Base-by-base conservation (phyloP, 2,113 vertebrate genomes). In the Noturus placidus region DNA sequence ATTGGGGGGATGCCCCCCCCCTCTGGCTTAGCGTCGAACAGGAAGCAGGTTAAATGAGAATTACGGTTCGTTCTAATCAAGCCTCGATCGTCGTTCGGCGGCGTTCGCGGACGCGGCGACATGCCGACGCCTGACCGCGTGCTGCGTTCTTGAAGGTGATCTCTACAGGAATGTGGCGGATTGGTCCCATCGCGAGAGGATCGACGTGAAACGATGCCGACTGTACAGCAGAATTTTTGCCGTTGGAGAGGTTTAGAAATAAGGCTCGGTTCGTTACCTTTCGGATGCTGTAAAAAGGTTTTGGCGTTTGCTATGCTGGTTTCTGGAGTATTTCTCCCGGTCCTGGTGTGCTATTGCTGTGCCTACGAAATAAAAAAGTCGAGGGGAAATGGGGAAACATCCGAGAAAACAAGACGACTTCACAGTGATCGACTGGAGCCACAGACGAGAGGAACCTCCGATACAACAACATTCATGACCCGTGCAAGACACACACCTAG, bases 391-490 rank as follows among this genome's bases (percentile, higher is more conserved):
- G 90, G 57, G 70, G 50, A 89, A 89, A 90, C 87, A 50, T 87
- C 78, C 88, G 30, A 65, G 54, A 86, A 91, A 80, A 81, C 72
- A 63, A 88, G 84, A 82, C 85, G 90, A 93, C 91, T 95, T 95
- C 95, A 96, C 95, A 96, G 95, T 95, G 95, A 92, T 93, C 89
- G 85, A 74, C 91, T 91, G 91, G 91, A 91, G 89, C 91, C 91
- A 92, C 87, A 90, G 91, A 87, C 88, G 88, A 85, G 90, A 91
- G 88, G 88, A 90, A 93, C 67, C 90, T 90, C 91, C 9, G 9
- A 89, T 84, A 87, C 91, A 79, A 80, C 87, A 89, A 82, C 87
- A 90, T 70, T 83, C 85, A 72, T 77, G 70, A 84, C 87, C 84
- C 35, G 74, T 91, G 88, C 72, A 74, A 84, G 82, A 87, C 88